phyloP scores from a whole-genome alignment of 1,140 invertebrate genomes.

The Apis dorsata region DNA sequence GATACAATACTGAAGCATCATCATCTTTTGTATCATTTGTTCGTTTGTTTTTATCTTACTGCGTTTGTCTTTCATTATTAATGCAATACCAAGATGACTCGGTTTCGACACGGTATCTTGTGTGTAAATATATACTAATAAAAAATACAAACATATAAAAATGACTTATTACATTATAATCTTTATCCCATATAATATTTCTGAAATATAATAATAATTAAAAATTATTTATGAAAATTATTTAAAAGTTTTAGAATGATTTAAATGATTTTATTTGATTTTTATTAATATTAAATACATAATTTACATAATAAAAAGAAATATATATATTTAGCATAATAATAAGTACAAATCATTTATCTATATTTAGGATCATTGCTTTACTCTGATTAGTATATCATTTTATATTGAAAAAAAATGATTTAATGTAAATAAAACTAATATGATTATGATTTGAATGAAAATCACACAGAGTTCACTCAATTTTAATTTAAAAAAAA shows the following conservation, averaged over 20 bases:
- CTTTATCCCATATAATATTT: neutral
- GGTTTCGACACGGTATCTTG: constrained; percentile 73
- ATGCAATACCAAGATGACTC: constrained; percentile 78
- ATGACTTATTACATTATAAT: neutral
- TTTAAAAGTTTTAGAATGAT: neutral
- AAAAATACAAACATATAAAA: constrained; percentile 66
- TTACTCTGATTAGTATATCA: neutral
- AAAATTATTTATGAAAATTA: neutral
- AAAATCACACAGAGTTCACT: neutral
- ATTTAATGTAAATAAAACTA: neutral
- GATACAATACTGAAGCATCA: constrained; percentile 76
- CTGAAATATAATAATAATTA: neutral
- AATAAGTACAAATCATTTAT: constrained; percentile 42
- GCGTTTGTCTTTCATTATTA: constrained; percentile 80
- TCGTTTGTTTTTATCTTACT: constrained; percentile 80
- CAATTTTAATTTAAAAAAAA: neutral
- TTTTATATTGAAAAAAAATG: constrained; percentile 15
- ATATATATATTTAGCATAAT: constrained; percentile 35
- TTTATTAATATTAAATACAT: constrained; percentile 66
- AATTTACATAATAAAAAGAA: constrained; percentile 41
- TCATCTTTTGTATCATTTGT: constrained; percentile 80
- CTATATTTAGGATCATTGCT: constrained; percentile 19
- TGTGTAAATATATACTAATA: constrained; percentile 78
- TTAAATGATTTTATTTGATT: constrained; percentile 67
- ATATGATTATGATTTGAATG: constrained; percentile 37